These are phyloP conservation scores for Canis aureus DNA, from an alignment of 2,113 vertebrate genomes.

Conservation along the genomic window DNA sequence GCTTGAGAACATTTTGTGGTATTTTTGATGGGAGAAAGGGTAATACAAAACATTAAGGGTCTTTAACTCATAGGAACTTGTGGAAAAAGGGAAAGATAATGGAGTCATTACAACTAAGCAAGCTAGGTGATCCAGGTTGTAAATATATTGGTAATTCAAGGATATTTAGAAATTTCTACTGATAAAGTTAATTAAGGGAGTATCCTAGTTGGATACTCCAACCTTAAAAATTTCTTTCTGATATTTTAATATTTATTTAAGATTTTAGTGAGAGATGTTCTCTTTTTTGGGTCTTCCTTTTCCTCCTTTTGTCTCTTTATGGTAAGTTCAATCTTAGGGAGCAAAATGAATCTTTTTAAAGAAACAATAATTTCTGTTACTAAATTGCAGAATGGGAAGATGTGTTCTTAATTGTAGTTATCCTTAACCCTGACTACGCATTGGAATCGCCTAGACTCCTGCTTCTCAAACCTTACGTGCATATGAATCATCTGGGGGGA, in stretches of 20 bases:
- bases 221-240: neutral
- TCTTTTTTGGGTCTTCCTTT: neutral
- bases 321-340: neutral
- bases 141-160: conserved; percentile 33
- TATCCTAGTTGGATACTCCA: neutral
- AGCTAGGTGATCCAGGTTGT: neutral
- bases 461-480: neutral
- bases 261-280: neutral
- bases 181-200: neutral
- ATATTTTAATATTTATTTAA: conserved; percentile 27
- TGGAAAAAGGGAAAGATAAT: neutral
- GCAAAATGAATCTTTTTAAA: neutral
- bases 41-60: neutral
- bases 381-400: neutral
- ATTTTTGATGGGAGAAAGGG: conserved; percentile 29
- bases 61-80: conserved; percentile 45
- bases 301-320: conserved; percentile 7
- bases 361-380: neutral
- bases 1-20: neutral
- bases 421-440: neutral
- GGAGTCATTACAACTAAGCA: neutral
- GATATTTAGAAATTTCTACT: conserved; percentile 32
- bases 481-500: neutral
- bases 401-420: neutral
- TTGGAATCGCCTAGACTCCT: neutral